phyloP scores from a whole-genome alignment of 1,140 invertebrate genomes.

The Bombus impatiens region DNA sequence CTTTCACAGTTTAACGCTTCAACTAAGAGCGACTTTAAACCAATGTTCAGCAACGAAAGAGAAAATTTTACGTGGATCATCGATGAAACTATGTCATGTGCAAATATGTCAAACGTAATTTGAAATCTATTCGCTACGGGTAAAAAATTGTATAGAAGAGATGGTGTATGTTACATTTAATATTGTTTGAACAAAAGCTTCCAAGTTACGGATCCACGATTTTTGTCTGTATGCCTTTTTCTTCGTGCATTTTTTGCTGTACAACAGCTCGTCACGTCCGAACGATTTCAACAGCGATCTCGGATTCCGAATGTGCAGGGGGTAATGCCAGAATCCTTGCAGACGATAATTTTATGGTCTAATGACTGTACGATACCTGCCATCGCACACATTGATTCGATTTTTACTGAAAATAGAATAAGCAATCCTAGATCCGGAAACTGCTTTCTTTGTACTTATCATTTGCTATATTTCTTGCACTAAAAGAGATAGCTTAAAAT shows the following conservation, averaged over 20 bases:
- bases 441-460: not conserved
- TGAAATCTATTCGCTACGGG: not conserved
- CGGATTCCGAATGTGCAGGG: conserved; percentile 52
- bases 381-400: conserved; percentile 20
- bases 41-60: not conserved
- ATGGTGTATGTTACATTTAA: not conserved
- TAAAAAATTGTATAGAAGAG: conserved; percentile 23
- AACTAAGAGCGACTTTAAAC: not conserved
- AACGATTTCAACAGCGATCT: conserved; percentile 64
- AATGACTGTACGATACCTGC: conserved; percentile 50
- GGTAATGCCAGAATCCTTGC: conserved; percentile 74
- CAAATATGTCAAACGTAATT: not conserved
- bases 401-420: conserved; percentile 39
- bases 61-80: not conserved
- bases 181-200: not conserved
- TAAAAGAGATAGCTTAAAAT: too few relatives aligned
- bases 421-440: conserved; percentile 21
- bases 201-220: conserved; percentile 8
- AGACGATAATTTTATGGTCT: conserved; percentile 78
- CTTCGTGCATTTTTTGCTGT: conserved; percentile 43
- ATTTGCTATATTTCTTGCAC: not conserved
- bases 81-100: not conserved
- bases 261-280: conserved; percentile 65
- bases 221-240: conserved; percentile 51
- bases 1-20: not conserved